phyloP scores from a whole-genome alignment of 1,140 invertebrate species.

The Lucilia cuprina region DNA sequence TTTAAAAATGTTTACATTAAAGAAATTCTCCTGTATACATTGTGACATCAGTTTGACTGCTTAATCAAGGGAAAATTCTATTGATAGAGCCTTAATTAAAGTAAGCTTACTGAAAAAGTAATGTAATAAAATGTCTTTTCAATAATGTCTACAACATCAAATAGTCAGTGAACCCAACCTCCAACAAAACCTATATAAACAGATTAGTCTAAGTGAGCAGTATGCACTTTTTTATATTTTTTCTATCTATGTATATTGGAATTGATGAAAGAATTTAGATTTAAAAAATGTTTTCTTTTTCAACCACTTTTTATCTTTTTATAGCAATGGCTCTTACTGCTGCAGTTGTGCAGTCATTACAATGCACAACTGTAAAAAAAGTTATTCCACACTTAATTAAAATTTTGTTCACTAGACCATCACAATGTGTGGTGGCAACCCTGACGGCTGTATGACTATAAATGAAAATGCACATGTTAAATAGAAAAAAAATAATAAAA shows the following conservation, averaged over 20 bases:
- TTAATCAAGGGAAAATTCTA: neutral
- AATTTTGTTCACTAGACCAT: conserved; percentile 15
- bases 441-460: neutral
- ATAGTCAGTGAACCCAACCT: neutral
- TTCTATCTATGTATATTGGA: neutral
- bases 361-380: neutral
- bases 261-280: neutral
- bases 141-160: neutral
- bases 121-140: neutral
- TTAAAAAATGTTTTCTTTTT: neutral
- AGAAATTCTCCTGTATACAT: neutral
- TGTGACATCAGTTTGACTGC: neutral
- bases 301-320: neutral
- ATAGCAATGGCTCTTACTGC: neutral
- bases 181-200: neutral
- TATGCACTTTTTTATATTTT: neutral
- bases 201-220: neutral
- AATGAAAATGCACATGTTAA: neutral
- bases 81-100: neutral
- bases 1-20: no score
- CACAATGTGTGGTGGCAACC: neutral
- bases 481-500: neutral
- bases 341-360: neutral
- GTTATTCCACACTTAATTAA: conserved; percentile 1
- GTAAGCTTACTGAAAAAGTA: neutral